Evolutionary conservation across 2,888 invertebrate species (phyloP).

Genomic region (Notodonta ziczac): DNA sequence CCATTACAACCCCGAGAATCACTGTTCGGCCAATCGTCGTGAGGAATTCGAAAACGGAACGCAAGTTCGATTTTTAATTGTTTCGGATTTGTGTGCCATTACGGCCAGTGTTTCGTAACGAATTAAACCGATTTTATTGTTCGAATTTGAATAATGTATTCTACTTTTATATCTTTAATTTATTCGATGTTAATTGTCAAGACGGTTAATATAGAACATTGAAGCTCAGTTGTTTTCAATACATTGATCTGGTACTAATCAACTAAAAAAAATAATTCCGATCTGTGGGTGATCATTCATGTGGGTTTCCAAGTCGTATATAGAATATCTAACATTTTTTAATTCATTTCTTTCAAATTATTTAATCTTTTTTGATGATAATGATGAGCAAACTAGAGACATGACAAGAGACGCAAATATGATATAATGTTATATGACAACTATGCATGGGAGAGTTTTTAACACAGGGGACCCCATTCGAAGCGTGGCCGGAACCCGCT

Average conservation of each 20-base stretch:
- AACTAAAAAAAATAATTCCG: too few species aligned
- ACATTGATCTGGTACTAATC: too few species aligned
- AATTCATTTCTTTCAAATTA: too few species aligned
- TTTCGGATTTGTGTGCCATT: conserved; percentile 63
- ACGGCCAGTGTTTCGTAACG: conserved; percentile 61
- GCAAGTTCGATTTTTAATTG: conserved; percentile 78
- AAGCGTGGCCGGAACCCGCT: conserved; percentile 70
- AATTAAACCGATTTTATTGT: conserved; percentile 51
- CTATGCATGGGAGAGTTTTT: conserved; percentile 29
- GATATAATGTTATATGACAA: conserved; percentile 5
- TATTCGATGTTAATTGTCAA: background rate
- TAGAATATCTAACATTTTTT: too few species aligned
- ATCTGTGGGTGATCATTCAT: too few species aligned
- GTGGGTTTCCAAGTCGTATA: too few species aligned
- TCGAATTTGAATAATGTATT: conserved; percentile 48
- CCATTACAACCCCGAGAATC: conserved; percentile 81
- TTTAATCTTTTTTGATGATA: too few species aligned
- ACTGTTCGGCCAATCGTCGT: conserved; percentile 72
- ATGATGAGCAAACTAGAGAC: too few species aligned
- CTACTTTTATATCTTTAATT: conserved; percentile 8
- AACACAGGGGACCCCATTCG: conserved; percentile 37
- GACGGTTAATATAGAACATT: too few species aligned
- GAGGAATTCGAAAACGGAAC: conserved; percentile 75
- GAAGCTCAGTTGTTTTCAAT: too few species aligned
- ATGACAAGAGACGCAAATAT: background rate